Evolutionary conservation across 2,797 vertebrate genomes (phyloP), one percentile per base, ranked within the genome.

Genomic region (Notolepis coatsorum): DNA sequence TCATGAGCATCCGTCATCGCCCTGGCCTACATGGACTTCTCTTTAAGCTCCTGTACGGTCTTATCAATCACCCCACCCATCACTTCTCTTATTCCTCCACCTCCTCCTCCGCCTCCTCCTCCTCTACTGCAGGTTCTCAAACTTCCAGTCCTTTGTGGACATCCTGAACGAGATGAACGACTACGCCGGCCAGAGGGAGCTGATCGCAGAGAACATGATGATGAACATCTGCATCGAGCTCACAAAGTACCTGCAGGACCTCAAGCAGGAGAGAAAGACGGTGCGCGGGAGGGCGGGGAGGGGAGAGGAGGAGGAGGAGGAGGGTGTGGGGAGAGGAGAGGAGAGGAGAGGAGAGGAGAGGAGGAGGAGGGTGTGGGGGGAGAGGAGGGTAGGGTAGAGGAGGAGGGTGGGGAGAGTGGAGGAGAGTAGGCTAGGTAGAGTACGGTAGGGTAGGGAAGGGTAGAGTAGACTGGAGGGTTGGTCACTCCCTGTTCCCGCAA

Each of bases 101-200:
- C 81, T 75, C 75, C 76, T 72, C 41, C 61, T 63, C 35, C 63
- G 55, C 13, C 46, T n/a, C 4, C 31, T 50, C 50, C 61, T 45
- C 27, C 55, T 51, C 27, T 68, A 59, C 54, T 37, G 41, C 50
- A 96, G 95, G 85, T 91, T 96, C 51, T 94, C 94, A 65, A 95
- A 94, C 82, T 95, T 93, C 64, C 94, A 94, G 84, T 89, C 95
- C 0, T 96, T 96, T 48, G 55, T 94, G 69, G 94, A 95, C 54
- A 88, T 96, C 70, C 90, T 96, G 60, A 95, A 94, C 23, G 96
- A 97, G 86, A 92, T 93, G 79, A 96, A 96, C 0, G 96, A 97
- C 84, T 96, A 95, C 0, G 95, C 96, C 0, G 95, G 96, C 28
- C 96, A 97, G 91, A 85, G 95, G 46, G 96, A 97, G 86, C 91